Evolutionary conservation across 2,797 vertebrate species (phyloP).

Genomic region (Microhierax caerulescens): DNA sequence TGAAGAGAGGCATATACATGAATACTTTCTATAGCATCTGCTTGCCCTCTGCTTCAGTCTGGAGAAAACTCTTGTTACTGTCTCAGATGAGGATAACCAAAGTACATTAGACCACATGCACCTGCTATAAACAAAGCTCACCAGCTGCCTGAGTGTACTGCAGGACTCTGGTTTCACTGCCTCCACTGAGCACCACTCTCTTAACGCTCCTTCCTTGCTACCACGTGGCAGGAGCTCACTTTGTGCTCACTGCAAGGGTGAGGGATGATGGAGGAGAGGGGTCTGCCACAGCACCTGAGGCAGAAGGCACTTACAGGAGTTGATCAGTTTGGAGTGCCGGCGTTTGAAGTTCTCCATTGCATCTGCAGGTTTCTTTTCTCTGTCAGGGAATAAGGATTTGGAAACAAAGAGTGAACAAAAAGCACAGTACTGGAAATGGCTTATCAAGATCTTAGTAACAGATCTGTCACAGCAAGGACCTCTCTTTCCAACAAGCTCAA

Average conservation of each 20-base stretch:
- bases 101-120: background rate
- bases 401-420: background rate
- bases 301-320: conserved; percentile 74
- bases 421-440: background rate
- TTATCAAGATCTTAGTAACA: background rate
- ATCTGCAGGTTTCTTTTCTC: conserved; percentile 73
- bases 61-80: background rate
- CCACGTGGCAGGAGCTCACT: background rate
- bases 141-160: background rate
- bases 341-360: conserved; percentile 57
- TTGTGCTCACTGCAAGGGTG: background rate
- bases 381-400: conserved; percentile 18
- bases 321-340: conserved; percentile 77
- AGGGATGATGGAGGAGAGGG: background rate
- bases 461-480: background rate
- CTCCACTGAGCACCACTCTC: background rate
- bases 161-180: background rate
- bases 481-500: background rate
- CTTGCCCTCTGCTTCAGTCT: background rate
- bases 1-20: background rate
- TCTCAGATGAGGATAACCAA: background rate
- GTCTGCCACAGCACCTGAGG: background rate
- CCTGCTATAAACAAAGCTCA: background rate
- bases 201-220: background rate
- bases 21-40: background rate